A percentile compares a stretch with the other conserved stretches of the same genome.
These are phyloP conservation scores for Bubo scandiacus DNA, from an alignment of 2,113 vertebrate genomes.

Conservation along the genomic window DNA sequence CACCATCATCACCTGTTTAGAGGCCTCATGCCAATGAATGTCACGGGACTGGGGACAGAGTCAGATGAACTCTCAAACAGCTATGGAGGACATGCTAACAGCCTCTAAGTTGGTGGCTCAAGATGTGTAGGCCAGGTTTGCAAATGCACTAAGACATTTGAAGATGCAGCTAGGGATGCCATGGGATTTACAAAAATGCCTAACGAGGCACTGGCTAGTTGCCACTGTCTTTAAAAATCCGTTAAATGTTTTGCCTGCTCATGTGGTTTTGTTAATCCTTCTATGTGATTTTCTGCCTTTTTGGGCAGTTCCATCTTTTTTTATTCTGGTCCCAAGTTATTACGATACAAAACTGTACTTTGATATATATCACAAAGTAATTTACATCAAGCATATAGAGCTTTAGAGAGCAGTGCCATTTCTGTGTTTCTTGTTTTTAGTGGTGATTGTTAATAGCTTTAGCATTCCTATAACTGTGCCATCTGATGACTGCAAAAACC, in stretches of 20 bases:
- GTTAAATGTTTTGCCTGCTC: neutral
- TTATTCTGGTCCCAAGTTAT: neutral
- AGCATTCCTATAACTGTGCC: slow-evolving; percentile 3
- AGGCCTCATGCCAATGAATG: neutral
- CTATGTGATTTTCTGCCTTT: neutral
- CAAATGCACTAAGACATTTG: neutral
- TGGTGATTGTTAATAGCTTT: neutral
- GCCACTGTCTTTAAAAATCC: neutral
- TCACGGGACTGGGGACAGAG: fast-evolving
- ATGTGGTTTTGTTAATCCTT: neutral
- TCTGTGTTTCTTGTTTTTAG: neutral
- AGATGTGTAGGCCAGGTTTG: neutral
- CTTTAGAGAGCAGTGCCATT: neutral
- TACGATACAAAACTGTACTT: neutral
- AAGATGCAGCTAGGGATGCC: neutral
- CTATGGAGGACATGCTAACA: fast-evolving
- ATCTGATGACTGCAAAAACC: neutral
- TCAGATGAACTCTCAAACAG: neutral
- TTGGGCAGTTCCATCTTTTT: neutral
- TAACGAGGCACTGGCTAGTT: neutral
- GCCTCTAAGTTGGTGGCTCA: neutral
- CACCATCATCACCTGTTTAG: neutral
- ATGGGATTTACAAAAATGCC: neutral
- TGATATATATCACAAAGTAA: neutral
- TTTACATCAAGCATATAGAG: neutral